Conservation (phyloP, 2,797 vertebrate genomes). For the Danio aesculapii region DNA sequence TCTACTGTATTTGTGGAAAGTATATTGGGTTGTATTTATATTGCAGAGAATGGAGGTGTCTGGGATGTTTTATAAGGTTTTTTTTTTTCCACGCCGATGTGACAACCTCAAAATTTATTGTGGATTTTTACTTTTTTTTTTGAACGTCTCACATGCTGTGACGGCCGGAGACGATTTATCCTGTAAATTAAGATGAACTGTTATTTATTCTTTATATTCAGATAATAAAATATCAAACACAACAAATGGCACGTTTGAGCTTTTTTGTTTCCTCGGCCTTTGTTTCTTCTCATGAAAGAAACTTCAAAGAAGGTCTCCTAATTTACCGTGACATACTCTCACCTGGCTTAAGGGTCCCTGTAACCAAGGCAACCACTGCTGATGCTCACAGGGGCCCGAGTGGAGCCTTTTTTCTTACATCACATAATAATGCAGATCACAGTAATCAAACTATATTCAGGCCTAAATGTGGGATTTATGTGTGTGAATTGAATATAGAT, state of each 20-base stretch:
- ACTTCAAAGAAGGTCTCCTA: conserved; percentile 32
- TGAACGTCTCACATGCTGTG: conserved; percentile 39
- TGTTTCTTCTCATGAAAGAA: conserved; percentile 23
- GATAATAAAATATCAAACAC: conserved; percentile 75
- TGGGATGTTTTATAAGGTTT: conserved; percentile 60
- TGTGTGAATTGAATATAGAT: not conserved
- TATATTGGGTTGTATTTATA: conserved; percentile 78
- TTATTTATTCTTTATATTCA: conserved; percentile 86
- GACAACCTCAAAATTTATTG: conserved; percentile 68
- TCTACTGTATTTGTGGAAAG: conserved; percentile 79
- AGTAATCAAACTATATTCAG: not conserved
- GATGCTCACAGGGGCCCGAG: conserved; percentile 13
- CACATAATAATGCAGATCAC: not conserved
- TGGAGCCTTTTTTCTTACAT: not conserved
- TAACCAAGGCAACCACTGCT: not conserved
- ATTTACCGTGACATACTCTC: conserved; percentile 25
- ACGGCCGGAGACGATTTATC: conserved; percentile 66
- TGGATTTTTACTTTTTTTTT: conserved; percentile 39
- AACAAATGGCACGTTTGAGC: not conserved
- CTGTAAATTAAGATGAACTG: conserved; percentile 80
- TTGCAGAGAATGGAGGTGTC: conserved; percentile 62
- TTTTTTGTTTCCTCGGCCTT: conserved; percentile 17
- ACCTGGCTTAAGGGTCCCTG: conserved; percentile 30
- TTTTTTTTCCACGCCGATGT: conserved; percentile 50
- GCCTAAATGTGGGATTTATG: not conserved